A percentile compares a stretch with the other conserved stretches of the same genome.
Conservation (phyloP, 1,140 invertebrate species). For the Drosophila quadrilineata region DNA sequence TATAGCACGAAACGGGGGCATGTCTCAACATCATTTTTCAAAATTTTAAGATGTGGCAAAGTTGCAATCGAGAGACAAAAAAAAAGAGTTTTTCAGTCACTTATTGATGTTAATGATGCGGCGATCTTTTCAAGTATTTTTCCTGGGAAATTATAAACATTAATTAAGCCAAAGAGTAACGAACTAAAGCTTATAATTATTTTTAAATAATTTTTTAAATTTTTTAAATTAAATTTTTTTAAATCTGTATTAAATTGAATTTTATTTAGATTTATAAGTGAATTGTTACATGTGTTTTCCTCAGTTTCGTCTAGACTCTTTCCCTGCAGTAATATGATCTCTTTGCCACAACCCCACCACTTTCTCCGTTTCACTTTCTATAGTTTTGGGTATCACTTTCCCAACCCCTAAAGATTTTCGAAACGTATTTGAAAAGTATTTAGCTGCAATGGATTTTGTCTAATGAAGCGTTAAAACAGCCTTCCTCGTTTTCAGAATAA, state of each 20-base stretch:
- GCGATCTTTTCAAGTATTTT: slow-evolving; percentile 17
- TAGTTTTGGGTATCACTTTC: slow-evolving; percentile 40
- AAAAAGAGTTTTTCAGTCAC: too few relatives aligned
- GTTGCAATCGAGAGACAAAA: too few relatives aligned
- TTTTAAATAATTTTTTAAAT: too few relatives aligned
- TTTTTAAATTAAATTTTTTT: neutral
- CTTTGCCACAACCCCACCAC: too few relatives aligned
- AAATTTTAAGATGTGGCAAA: too few relatives aligned
- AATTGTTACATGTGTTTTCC: too few relatives aligned
- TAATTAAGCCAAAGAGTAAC: slow-evolving; percentile 29
- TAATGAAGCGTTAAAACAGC: slow-evolving; percentile 71
- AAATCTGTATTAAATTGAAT: neutral
- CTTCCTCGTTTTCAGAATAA: slow-evolving; percentile 57
- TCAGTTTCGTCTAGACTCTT: too few relatives aligned
- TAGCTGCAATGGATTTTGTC: slow-evolving; percentile 31
- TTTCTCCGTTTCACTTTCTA: too few relatives aligned
- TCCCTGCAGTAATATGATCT: slow-evolving; percentile 54
- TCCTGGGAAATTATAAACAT: slow-evolving; percentile 11
- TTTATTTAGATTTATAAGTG: too few relatives aligned
- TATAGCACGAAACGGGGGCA: slow-evolving; percentile 3
- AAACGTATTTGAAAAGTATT: slow-evolving; percentile 18
- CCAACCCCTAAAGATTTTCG: slow-evolving; percentile 30
- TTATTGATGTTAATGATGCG: slow-evolving; percentile 44
- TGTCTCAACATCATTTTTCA: slow-evolving; percentile 49
- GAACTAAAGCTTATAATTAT: too few relatives aligned